Evolutionary conservation across 2,113 vertebrate species (phyloP).

Genomic region (Zapus hudsonius): DNA sequence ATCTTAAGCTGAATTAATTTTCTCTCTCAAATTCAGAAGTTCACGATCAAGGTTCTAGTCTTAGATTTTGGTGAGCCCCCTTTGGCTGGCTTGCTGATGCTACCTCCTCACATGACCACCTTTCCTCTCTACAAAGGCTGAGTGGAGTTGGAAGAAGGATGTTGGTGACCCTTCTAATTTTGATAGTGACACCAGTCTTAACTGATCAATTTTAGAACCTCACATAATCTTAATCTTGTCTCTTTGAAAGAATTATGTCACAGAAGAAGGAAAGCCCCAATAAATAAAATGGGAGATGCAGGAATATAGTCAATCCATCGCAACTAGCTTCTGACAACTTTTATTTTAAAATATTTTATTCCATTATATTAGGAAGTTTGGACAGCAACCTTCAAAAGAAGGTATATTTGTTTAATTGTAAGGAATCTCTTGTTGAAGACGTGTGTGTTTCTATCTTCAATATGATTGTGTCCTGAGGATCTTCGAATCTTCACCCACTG

Average conservation of each 20-base stretch:
- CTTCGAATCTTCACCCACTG: not conserved
- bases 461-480: constrained; percentile 6
- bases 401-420: not conserved
- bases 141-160: not conserved
- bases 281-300: not conserved
- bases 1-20: not conserved
- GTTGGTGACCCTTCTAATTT: not conserved
- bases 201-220: not conserved
- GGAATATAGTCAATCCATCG: not conserved
- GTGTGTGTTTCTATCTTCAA: not conserved
- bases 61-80: not conserved
- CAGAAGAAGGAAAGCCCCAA: not conserved
- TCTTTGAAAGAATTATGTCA: not conserved
- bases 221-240: not conserved
- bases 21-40: not conserved
- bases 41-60: not conserved
- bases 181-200: not conserved
- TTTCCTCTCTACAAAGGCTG: too few relatives aligned
- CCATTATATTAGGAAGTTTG: not conserved
- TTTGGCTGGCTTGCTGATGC: too few relatives aligned
- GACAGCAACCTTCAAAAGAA: not conserved
- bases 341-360: not conserved
- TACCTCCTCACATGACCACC: not conserved
- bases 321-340: not conserved
- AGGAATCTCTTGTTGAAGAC: not conserved